Evolutionary conservation across 2,888 invertebrate genomes (phyloP).

Genomic region (Hyalella azteca): DNA sequence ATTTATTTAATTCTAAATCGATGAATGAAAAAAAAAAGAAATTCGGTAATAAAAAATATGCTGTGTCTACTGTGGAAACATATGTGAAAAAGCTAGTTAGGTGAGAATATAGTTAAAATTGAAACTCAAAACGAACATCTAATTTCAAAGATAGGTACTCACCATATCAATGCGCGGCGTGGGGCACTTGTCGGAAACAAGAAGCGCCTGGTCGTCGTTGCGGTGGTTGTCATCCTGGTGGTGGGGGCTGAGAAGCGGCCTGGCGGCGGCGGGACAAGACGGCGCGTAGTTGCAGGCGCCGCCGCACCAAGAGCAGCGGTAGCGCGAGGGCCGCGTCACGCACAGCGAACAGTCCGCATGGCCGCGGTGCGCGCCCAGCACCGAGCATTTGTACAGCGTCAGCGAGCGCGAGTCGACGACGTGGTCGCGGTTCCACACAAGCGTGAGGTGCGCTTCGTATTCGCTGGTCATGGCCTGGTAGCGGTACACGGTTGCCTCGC

Average conservation of each 20-base stretch:
- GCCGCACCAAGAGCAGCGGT: constrained; percentile 95
- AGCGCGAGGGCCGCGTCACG: constrained; percentile 82
- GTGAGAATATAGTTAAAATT: not conserved
- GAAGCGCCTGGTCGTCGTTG: constrained; percentile 19
- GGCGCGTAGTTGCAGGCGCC: constrained; percentile 85
- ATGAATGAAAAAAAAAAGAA: too few relatives aligned
- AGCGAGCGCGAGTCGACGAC: constrained; percentile 90
- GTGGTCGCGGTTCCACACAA: constrained; percentile 92
- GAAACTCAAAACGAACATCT: not conserved
- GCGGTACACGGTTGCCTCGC: constrained; percentile 70
- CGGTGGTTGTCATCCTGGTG: too few relatives aligned
- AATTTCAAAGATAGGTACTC: constrained; percentile 60
- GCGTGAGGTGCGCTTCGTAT: constrained; percentile 65
- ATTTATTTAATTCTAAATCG: too few relatives aligned
- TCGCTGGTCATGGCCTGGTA: constrained; percentile 87
- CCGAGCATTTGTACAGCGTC: constrained; percentile 93
- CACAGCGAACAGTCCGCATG: constrained; percentile 96
- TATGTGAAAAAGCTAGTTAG: not conserved
- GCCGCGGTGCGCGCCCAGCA: constrained; percentile 89
- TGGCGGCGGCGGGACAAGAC: constrained; percentile 79
- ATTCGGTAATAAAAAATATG: not conserved
- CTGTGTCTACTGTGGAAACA: not conserved
- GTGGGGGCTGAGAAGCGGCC: constrained; percentile 61
- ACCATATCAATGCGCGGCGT: constrained; percentile 89
- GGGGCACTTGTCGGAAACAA: constrained; percentile 71